A percentile compares a stretch with the other conserved stretches of the same genome.
These are phyloP conservation scores for Dipus sagitta DNA, from an alignment of 2,797 vertebrate genomes.

Conservation along the genomic window DNA sequence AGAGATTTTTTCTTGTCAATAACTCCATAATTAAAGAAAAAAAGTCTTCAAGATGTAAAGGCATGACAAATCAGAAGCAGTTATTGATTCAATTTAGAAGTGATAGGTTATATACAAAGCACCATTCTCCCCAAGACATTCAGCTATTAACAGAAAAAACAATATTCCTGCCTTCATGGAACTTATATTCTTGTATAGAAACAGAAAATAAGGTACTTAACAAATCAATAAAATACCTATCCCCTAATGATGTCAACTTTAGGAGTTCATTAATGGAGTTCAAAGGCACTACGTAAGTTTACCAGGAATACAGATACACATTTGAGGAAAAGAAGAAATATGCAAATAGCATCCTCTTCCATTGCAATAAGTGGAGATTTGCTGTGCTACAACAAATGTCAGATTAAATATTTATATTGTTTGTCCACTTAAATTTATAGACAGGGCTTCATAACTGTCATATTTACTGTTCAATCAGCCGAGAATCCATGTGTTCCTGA, in stretches of 20 bases:
- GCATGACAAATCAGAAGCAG: too few species aligned
- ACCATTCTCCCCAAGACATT: not conserved
- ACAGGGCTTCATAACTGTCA: not conserved
- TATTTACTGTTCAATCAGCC: not conserved
- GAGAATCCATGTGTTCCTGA: not conserved
- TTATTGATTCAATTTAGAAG: too few species aligned
- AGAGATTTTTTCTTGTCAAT: not conserved
- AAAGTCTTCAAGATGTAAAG: not conserved
- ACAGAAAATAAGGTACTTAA: too few species aligned
- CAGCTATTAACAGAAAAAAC: too few species aligned
- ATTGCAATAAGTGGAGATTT: not conserved
- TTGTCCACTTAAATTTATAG: not conserved
- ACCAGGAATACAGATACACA: not conserved
- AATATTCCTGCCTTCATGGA: too few species aligned
- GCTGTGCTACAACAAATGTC: not conserved
- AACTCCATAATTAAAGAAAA: not conserved
- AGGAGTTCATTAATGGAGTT: not conserved
- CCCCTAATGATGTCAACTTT: not conserved
- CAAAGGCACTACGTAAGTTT: not conserved
- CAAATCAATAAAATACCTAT: too few species aligned
- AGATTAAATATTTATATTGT: constrained; percentile 5
- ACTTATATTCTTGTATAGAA: too few species aligned
- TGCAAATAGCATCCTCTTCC: not conserved
- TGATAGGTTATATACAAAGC: too few species aligned
- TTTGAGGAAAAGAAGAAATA: not conserved